A percentile compares a stretch with the other conserved stretches of the same genome.
phyloP scores from a whole-genome alignment of 2,797 vertebrate species.

The Notolepis coatsorum region DNA sequence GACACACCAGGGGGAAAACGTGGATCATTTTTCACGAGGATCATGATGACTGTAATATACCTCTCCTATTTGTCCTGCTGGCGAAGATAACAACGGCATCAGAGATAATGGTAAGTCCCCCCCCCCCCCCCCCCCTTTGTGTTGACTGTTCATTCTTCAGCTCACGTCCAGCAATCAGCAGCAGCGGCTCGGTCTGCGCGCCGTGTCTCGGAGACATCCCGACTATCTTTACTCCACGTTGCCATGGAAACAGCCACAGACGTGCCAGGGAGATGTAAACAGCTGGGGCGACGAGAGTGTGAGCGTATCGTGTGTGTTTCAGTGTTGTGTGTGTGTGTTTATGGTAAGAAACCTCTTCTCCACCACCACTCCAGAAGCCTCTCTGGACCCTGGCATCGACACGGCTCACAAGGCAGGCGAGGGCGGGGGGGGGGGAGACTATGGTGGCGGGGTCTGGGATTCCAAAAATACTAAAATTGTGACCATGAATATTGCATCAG shows the following conservation, averaged over 20 bases:
- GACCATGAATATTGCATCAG: slow-evolving; percentile 61
- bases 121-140: slow-evolving; percentile 23
- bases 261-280: slow-evolving; percentile 73
- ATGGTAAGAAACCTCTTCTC: slow-evolving; percentile 35
- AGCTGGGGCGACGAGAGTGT: slow-evolving; percentile 63
- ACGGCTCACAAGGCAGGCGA: background rate
- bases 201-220: slow-evolving; percentile 59
- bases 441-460: slow-evolving; percentile 45
- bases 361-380: background rate
- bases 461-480: slow-evolving; percentile 58
- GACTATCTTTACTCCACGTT: slow-evolving; percentile 73
- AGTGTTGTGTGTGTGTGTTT: slow-evolving; percentile 54
- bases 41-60: too few relatives aligned
- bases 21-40: too few relatives aligned
- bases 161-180: slow-evolving; percentile 53
- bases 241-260: slow-evolving; percentile 78
- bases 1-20: too few relatives aligned
- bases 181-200: slow-evolving; percentile 8
- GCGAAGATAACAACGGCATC: background rate
- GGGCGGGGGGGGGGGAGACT: slow-evolving; percentile 1
- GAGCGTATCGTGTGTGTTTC: too few relatives aligned
- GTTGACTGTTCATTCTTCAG: slow-evolving; percentile 42
- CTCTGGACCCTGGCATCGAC: background rate
- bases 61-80: background rate
- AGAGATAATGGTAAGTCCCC: background rate